Conservation (phyloP, 2,888 invertebrate genomes). For the Trachelus tabidus region DNA sequence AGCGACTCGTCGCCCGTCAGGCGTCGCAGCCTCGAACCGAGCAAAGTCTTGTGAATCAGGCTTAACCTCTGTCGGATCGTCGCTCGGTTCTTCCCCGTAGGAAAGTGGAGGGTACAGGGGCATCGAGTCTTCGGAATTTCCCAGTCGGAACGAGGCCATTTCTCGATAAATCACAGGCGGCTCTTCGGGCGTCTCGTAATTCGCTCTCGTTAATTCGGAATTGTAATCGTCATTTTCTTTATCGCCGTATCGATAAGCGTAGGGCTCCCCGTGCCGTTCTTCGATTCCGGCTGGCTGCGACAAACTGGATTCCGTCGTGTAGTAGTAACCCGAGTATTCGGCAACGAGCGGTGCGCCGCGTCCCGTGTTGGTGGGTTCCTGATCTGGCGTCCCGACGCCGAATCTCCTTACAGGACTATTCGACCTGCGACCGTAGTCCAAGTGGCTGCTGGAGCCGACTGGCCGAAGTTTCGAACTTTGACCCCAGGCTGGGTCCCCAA, state of each 20-base stretch:
- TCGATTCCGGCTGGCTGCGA: background rate
- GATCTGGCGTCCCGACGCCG: too few species aligned
- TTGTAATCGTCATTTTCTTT: too few species aligned
- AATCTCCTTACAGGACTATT: background rate
- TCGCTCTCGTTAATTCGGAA: background rate
- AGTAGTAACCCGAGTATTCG: background rate
- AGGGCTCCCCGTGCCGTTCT: background rate
- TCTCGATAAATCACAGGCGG: slow-evolving; percentile 20
- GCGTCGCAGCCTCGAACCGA: background rate
- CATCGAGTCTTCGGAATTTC: slow-evolving; percentile 13
- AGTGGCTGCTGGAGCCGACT: background rate
- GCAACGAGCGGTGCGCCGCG: background rate
- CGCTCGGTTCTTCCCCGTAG: slow-evolving; percentile 15
- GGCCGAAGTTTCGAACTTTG: background rate
- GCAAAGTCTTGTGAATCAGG: background rate
- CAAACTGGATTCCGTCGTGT: background rate
- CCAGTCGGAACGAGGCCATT: slow-evolving; percentile 24
- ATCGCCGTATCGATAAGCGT: background rate
- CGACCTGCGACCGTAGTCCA: background rate
- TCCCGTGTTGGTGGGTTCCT: background rate
- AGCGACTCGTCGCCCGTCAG: slow-evolving; percentile 4
- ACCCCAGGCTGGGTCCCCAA: background rate
- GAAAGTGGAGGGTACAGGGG: slow-evolving; percentile 26
- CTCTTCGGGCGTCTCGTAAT: background rate
- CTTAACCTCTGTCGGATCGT: background rate